phyloP scores from a whole-genome alignment of 2,113 vertebrate genomes.

The Girardinichthys multiradiatus region DNA sequence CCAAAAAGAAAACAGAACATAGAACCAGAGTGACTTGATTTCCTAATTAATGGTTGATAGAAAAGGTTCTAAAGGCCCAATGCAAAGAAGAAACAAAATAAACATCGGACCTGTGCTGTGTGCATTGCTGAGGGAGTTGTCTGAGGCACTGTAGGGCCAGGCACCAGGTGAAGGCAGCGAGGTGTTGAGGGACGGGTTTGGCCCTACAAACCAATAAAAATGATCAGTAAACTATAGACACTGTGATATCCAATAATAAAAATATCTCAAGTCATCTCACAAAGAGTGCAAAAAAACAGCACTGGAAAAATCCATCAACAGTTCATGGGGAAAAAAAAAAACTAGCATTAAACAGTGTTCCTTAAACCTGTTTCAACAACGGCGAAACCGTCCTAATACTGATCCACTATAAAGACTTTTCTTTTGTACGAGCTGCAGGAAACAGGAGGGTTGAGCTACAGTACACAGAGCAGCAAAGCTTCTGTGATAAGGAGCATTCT shows the following conservation, averaged over 20 bases:
- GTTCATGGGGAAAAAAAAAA: no score
- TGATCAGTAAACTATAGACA: conserved; percentile 8
- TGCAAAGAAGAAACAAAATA: conserved; percentile 4
- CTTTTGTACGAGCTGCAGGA: not conserved
- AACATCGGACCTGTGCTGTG: conserved; percentile 89
- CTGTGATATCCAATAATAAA: not conserved
- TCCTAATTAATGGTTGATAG: no score
- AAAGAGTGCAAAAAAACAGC: not conserved
- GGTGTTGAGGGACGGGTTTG: conserved; percentile 99
- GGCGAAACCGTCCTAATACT: not conserved
- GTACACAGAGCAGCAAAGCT: not conserved
- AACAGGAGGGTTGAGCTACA: not conserved
- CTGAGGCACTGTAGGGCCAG: conserved; percentile 99
- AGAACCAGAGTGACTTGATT: not conserved
- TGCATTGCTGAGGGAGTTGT: conserved; percentile 94
- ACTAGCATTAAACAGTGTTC: no score
- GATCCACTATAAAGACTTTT: not conserved
- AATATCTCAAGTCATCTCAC: not conserved
- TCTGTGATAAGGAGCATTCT: not conserved
- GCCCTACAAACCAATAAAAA: conserved; percentile 82
- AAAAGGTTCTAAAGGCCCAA: not conserved
- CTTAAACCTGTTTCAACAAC: no score
- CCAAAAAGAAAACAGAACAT: not conserved
- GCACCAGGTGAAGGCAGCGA: conserved; percentile 99
- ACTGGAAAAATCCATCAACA: no score